phyloP scores from a whole-genome alignment of 1,140 invertebrate species.

The Spodoptera litura region DNA sequence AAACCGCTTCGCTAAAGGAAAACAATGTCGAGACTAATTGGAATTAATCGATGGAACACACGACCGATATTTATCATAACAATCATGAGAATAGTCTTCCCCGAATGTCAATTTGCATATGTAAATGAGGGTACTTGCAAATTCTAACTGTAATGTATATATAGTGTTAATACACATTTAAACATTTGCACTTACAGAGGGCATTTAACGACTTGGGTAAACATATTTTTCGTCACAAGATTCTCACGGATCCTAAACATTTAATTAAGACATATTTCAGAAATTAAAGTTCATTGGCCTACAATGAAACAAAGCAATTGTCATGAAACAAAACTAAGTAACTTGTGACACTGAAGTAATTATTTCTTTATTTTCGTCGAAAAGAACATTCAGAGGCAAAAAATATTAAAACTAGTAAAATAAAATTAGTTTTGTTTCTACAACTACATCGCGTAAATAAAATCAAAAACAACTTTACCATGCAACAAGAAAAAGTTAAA shows the following conservation, averaged over 20 bases:
- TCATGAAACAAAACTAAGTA: conserved; percentile 17
- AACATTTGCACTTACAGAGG: neutral
- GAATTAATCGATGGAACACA: conserved; percentile 39
- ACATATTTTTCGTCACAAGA: too few species aligned
- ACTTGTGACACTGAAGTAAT: neutral
- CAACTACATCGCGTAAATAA: neutral
- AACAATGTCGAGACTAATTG: conserved; percentile 32
- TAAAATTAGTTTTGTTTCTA: neutral
- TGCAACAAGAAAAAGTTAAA: conserved; percentile 37
- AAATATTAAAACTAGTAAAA: neutral
- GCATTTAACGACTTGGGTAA: too few species aligned
- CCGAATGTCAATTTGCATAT: conserved; percentile 25
- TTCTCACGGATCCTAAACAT: too few species aligned
- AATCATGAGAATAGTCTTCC: conserved; percentile 36
- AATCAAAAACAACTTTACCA: conserved; percentile 43
- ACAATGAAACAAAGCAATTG: neutral
- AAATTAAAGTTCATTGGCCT: conserved; percentile 31
- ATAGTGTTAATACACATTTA: neutral
- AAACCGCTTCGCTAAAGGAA: conserved; percentile 1
- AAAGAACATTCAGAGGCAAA: neutral
- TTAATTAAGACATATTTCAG: neutral
- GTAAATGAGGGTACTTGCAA: conserved; percentile 51
- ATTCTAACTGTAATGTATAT: conserved; percentile 1
- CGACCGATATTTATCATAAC: conserved; percentile 39
- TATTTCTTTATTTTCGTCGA: neutral